Conservation (phyloP, 2,113 vertebrate genomes). For the Bombycilla garrulus region DNA sequence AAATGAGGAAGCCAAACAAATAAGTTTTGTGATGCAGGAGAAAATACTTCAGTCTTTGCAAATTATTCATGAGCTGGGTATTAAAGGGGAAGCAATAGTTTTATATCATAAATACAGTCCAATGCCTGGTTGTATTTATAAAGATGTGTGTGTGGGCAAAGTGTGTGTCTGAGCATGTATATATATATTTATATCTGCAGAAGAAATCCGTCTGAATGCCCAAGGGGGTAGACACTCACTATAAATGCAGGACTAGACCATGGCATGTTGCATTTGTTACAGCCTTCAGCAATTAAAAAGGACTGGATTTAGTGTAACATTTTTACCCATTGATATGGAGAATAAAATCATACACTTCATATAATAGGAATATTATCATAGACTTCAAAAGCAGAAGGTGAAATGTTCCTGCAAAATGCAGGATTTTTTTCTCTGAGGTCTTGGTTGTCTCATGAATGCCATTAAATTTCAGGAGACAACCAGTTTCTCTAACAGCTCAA, state of each 20-base stretch:
- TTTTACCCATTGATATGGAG: neutral
- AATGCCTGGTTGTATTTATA: neutral
- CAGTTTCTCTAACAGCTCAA: neutral
- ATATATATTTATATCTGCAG: neutral
- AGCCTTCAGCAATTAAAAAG: constrained; percentile 7
- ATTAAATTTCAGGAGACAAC: neutral
- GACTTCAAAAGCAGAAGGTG: neutral
- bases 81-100: constrained; percentile 31
- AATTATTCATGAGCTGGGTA: constrained; percentile 44
- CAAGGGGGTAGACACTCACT: neutral
- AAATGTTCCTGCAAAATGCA: neutral
- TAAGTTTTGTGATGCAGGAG: neutral
- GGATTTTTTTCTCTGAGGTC: neutral
- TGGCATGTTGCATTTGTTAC: neutral
- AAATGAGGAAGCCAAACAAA: constrained; percentile 13
- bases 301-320: neutral
- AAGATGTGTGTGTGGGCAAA: neutral
- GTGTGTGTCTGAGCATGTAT: neutral
- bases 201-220: neutral
- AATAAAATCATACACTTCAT: neutral
- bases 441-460: neutral
- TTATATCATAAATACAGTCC: constrained; percentile 8
- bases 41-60: constrained; percentile 8
- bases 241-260: neutral
- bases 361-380: neutral